phyloP scores from a whole-genome alignment of 1,140 invertebrate genomes.

The Tigriopus japonicus region DNA sequence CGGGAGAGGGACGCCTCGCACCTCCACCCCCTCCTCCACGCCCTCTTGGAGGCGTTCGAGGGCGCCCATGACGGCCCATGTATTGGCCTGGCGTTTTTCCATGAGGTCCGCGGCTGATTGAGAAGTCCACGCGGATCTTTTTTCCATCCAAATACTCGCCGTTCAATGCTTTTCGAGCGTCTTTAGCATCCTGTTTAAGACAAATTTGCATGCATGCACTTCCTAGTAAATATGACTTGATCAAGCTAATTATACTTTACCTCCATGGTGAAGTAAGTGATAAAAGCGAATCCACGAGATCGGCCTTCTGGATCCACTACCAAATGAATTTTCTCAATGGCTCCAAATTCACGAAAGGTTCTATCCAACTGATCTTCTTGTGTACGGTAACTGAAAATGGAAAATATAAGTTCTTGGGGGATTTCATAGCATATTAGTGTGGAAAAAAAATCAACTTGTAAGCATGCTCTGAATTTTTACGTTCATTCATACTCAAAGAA shows the following conservation, averaged over 20 bases:
- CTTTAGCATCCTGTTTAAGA: neutral
- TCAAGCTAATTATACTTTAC: too few species aligned
- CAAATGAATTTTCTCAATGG: neutral
- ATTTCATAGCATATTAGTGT: too few species aligned
- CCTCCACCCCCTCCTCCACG: too few species aligned
- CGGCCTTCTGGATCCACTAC: neutral
- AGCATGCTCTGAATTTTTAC: too few species aligned
- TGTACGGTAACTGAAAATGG: neutral
- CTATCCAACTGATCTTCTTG: neutral
- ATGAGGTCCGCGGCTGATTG: neutral
- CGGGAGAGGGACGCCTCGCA: too few species aligned
- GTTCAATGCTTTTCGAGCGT: neutral
- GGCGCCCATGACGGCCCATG: neutral
- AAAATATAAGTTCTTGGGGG: neutral
- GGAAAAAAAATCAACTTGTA: too few species aligned
- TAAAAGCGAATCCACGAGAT: constrained; percentile 1
- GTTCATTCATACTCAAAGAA: too few species aligned
- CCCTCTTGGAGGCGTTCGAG: too few species aligned
- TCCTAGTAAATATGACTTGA: too few species aligned
- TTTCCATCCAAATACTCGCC: constrained; percentile 5
- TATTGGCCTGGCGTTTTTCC: constrained; percentile 3
- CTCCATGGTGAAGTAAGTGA: neutral
- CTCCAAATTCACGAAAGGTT: neutral
- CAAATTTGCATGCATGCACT: too few species aligned
- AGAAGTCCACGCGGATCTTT: constrained; percentile 1